A percentile compares a stretch with the other conserved stretches of the same genome.
Conservation (phyloP, 1,140 invertebrate genomes). For the Drosophila malerkotliana region DNA sequence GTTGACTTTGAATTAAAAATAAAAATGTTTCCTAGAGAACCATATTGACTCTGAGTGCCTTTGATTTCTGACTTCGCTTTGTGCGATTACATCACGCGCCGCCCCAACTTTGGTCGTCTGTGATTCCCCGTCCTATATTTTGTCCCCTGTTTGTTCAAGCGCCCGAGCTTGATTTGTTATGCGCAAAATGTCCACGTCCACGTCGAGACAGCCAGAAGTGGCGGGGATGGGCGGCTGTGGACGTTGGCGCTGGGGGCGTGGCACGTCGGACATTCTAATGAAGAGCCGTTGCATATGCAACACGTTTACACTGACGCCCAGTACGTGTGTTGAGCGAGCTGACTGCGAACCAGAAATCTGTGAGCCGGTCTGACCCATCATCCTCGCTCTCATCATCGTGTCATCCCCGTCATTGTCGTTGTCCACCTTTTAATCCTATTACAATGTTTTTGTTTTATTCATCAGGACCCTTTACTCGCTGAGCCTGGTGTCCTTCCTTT, state of each 20-base stretch:
- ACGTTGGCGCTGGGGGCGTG: constrained; percentile 36
- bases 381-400: constrained; percentile 28
- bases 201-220: constrained; percentile 65
- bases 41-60: not conserved
- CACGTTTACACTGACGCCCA: constrained; percentile 68
- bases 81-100: constrained; percentile 76
- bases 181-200: constrained; percentile 77
- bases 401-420: constrained; percentile 61
- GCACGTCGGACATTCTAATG: constrained; percentile 77
- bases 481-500: constrained; percentile 12
- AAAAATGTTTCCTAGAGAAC: constrained; percentile 34
- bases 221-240: not conserved
- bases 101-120: constrained; percentile 76
- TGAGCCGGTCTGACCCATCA: constrained; percentile 49
- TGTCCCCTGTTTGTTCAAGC: constrained; percentile 44
- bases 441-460: constrained; percentile 80
- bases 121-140: constrained; percentile 62
- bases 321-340: constrained; percentile 44
- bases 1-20: no score
- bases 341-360: constrained; percentile 56
- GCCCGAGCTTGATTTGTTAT: constrained; percentile 78
- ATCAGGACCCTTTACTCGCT: constrained; percentile 53
- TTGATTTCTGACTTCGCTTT: constrained; percentile 37
- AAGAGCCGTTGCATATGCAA: constrained; percentile 78
- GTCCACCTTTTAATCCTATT: constrained; percentile 80